These are phyloP conservation scores for Doris montereyensis DNA, from an alignment of 2,888 invertebrate genomes.

Conservation along the genomic window DNA sequence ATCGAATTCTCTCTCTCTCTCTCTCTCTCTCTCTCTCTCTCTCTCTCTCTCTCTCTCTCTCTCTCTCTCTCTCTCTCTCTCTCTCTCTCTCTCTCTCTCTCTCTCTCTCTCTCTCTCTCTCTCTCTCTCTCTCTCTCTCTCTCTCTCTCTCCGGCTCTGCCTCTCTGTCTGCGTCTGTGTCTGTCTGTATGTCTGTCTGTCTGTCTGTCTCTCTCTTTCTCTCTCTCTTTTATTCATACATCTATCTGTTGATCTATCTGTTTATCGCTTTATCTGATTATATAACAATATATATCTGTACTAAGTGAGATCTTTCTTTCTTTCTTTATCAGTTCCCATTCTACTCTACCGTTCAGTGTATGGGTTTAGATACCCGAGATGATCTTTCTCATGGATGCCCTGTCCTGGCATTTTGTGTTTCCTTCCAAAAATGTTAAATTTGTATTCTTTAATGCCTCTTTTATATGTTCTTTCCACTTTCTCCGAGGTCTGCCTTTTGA, in stretches of 20 bases:
- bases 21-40: neutral
- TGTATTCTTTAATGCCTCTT: no score
- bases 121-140: neutral
- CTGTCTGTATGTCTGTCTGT: slow-evolving; percentile 10
- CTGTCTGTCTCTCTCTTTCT: neutral
- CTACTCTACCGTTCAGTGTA: no score
- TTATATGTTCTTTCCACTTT: no score
- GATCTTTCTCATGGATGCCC: no score
- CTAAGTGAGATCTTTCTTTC: no score
- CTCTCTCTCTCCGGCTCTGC: neutral
- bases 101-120: neutral
- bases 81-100: neutral
- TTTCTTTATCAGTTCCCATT: no score
- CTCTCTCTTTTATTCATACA: neutral
- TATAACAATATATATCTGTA: neutral
- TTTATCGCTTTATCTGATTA: neutral
- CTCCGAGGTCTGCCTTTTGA: no score
- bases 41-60: neutral
- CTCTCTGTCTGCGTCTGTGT: neutral
- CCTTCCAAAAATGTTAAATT: no score
- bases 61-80: neutral
- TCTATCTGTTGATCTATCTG: neutral
- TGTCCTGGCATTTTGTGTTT: no score
- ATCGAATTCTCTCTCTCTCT: no score
- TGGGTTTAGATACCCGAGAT: no score